phyloP scores from a whole-genome alignment of 2,113 vertebrate species.

The Abramis brama region DNA sequence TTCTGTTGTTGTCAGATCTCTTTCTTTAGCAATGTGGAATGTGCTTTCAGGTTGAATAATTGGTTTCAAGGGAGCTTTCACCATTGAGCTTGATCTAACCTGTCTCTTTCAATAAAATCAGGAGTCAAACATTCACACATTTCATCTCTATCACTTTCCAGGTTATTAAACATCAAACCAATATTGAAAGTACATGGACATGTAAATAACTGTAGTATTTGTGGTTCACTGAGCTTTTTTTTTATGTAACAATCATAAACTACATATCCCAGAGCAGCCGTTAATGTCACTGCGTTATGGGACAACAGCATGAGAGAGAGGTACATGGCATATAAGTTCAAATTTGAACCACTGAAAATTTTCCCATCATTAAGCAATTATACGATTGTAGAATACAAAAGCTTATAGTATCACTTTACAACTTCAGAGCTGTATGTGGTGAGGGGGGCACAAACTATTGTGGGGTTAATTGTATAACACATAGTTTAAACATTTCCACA shows the following conservation, averaged over 20 bases:
- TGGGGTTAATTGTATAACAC: no score
- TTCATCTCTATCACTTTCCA: conserved; percentile 6
- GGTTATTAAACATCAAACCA: conserved; percentile 21
- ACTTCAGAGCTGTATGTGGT: neutral
- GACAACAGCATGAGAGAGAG: neutral
- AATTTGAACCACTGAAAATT: no score
- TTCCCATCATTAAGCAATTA: no score
- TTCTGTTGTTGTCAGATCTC: neutral
- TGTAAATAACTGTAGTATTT: neutral
- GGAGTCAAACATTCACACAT: conserved; percentile 2
- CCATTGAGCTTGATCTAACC: conserved; percentile 7
- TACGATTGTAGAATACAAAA: neutral
- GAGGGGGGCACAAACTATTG: no score
- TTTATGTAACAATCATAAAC: conserved; percentile 1
- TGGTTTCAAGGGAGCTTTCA: conserved; percentile 26
- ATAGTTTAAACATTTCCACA: no score
- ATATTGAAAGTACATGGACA: neutral
- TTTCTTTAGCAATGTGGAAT: neutral
- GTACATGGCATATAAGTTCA: neutral
- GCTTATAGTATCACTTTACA: neutral
- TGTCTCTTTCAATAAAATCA: conserved; percentile 18
- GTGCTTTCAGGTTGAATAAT: conserved; percentile 18
- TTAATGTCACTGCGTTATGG: conserved; percentile 1
- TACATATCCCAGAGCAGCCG: neutral
- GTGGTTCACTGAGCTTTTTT: conserved; percentile 12